These are phyloP conservation scores for Actinopyga echinites DNA, from an alignment of 53 echinoderm and acorn worm genomes.

Conservation along the genomic window DNA sequence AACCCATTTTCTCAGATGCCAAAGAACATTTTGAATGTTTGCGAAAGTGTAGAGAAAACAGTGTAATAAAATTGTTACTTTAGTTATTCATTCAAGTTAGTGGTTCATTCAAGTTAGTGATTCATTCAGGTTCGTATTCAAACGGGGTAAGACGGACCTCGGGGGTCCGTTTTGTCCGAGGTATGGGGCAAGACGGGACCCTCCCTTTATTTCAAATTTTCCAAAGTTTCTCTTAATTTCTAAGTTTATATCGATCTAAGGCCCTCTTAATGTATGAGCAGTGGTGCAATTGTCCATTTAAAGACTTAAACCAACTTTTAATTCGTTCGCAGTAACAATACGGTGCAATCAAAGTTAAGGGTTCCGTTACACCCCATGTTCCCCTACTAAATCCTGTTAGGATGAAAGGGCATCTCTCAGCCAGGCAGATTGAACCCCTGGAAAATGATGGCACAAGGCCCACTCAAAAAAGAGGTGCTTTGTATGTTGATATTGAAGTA, in stretches of 20 bases:
- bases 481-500: conserved; percentile 3
- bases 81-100: too few relatives aligned
- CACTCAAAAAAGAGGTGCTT: too few relatives aligned
- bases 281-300: not conserved
- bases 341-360: not conserved
- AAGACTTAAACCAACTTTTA: not conserved
- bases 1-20: too few relatives aligned
- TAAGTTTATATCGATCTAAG: not conserved
- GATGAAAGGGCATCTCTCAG: too few relatives aligned
- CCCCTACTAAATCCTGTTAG: too few relatives aligned
- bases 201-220: conserved; percentile 2
- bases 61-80: too few relatives aligned
- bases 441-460: too few relatives aligned
- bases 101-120: too few relatives aligned
- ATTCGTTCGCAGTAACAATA: not conserved
- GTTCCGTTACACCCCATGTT: conserved; percentile 27
- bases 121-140: too few relatives aligned
- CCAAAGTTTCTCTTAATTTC: not conserved
- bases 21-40: too few relatives aligned
- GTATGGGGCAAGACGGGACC: conserved; percentile 13
- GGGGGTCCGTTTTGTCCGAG: conserved; percentile 18
- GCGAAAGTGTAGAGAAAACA: too few relatives aligned
- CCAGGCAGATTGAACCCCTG: too few relatives aligned
- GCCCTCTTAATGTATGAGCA: not conserved
- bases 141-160: conserved; percentile 18